These are phyloP conservation scores for Fragum sueziense DNA, from an alignment of 2,888 invertebrate species.

Conservation along the genomic window DNA sequence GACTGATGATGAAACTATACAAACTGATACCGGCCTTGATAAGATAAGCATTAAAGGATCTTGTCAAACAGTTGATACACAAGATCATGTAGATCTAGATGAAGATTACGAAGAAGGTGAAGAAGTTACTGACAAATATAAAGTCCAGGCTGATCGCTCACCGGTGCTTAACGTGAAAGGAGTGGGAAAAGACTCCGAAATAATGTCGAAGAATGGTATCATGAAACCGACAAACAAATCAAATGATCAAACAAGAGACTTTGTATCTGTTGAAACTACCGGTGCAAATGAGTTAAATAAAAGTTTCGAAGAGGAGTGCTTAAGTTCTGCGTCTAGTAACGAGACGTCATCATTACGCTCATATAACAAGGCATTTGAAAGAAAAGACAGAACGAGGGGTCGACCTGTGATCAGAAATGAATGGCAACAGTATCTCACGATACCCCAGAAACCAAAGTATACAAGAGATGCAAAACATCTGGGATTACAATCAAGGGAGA, in stretches of 20 bases:
- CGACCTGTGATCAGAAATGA: not conserved
- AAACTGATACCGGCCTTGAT: constrained; percentile 3
- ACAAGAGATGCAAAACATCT: not conserved
- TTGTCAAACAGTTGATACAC: not conserved
- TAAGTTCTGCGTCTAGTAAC: not conserved
- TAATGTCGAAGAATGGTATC: not conserved
- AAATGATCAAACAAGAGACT: not conserved
- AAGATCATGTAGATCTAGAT: not conserved
- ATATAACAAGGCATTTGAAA: constrained; percentile 11
- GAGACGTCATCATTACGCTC: constrained; percentile 2
- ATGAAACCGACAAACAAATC: not conserved
- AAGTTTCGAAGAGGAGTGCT: not conserved
- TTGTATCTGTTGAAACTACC: not conserved
- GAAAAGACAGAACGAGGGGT: not conserved
- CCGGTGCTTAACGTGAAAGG: not conserved
- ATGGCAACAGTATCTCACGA: not conserved
- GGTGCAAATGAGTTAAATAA: not conserved
- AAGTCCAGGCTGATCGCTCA: not conserved
- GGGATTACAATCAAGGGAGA: not conserved
- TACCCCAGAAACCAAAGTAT: not conserved
- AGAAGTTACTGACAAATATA: constrained; percentile 2
- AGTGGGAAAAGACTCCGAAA: not conserved
- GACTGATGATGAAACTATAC: not conserved
- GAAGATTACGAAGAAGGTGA: not conserved
- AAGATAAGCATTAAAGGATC: not conserved